Conservation (phyloP, 1,140 invertebrate genomes). For the Aphelenchoides besseyi region DNA sequence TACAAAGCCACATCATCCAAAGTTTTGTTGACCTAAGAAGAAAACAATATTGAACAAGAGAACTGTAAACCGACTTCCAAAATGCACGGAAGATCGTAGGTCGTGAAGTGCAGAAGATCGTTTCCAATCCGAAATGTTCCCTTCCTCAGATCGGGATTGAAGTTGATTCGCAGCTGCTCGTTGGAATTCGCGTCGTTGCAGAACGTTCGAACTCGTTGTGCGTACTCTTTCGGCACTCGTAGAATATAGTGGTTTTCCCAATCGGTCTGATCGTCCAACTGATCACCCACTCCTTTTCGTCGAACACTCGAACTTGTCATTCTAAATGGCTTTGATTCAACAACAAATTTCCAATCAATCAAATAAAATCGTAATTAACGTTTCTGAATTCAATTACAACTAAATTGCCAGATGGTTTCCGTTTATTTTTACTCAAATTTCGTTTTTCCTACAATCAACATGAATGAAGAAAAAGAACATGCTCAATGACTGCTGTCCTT, state of each 20-base stretch:
- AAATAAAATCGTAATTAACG: not conserved
- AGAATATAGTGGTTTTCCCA: conserved; percentile 59
- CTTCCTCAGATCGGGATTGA: conserved; percentile 44
- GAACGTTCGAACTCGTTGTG: conserved; percentile 26
- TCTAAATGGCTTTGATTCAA: not conserved
- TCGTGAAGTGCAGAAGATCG: conserved; percentile 41
- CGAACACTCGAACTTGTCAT: not conserved
- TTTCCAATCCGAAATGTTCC: conserved; percentile 46
- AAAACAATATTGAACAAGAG: conserved; percentile 11
- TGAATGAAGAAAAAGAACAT: not conserved
- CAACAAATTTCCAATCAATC: not conserved
- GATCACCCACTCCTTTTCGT: not conserved
- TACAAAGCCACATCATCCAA: conserved; percentile 58
- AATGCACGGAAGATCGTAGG: conserved; percentile 58
- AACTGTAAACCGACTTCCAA: conserved; percentile 43
- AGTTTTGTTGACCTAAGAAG: conserved; percentile 55
- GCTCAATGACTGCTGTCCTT: not conserved
- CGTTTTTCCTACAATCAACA: not conserved
- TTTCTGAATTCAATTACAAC: not conserved
- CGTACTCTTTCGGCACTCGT: conserved; percentile 52
- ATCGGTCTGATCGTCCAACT: conserved; percentile 33
- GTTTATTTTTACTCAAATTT: conserved; percentile 3
- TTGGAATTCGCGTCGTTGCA: conserved; percentile 10
- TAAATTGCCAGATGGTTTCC: not conserved
- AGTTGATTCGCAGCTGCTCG: conserved; percentile 36